phyloP scores from a whole-genome alignment of 1,140 invertebrate genomes.

The Oedothorax gibbosus region DNA sequence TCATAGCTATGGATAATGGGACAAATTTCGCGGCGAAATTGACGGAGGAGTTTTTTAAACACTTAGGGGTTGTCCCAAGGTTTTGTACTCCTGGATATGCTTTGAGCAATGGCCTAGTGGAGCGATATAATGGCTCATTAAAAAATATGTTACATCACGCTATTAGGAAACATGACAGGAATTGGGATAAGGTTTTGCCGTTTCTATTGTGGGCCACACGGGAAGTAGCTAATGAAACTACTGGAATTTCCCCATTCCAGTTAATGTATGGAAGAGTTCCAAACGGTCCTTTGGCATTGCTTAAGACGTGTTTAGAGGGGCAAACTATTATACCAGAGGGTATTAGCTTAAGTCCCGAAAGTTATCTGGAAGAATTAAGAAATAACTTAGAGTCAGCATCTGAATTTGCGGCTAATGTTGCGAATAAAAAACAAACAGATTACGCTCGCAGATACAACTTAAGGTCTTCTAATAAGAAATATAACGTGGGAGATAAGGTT shows the following conservation, averaged over 20 bases:
- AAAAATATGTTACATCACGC: neutral
- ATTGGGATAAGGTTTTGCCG: conserved; percentile 2
- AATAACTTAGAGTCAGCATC: neutral
- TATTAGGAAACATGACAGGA: neutral
- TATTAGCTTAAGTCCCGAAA: neutral
- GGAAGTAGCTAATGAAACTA: conserved; percentile 3
- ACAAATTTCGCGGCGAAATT: neutral
- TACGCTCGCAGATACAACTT: conserved; percentile 4
- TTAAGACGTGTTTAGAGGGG: neutral
- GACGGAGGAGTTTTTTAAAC: neutral
- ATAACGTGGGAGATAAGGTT: neutral
- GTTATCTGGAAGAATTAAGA: neutral
- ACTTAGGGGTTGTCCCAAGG: neutral
- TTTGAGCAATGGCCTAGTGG: neutral
- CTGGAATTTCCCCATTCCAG: conserved; percentile 3
- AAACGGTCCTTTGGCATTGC: conserved; percentile 1
- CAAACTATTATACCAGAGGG: neutral
- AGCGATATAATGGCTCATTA: neutral
- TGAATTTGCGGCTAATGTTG: neutral
- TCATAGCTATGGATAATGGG: conserved; percentile 30
- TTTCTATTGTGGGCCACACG: conserved; percentile 13
- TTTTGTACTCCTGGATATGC: conserved; percentile 13
- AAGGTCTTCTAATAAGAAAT: neutral
- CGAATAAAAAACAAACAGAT: neutral
- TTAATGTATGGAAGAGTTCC: conserved; percentile 26